Percentiles rank a stretch among this genome's conserved stretches.
Conservation (phyloP, 92 coral and sea anemone genomes). For the Palythoa grandis region DNA sequence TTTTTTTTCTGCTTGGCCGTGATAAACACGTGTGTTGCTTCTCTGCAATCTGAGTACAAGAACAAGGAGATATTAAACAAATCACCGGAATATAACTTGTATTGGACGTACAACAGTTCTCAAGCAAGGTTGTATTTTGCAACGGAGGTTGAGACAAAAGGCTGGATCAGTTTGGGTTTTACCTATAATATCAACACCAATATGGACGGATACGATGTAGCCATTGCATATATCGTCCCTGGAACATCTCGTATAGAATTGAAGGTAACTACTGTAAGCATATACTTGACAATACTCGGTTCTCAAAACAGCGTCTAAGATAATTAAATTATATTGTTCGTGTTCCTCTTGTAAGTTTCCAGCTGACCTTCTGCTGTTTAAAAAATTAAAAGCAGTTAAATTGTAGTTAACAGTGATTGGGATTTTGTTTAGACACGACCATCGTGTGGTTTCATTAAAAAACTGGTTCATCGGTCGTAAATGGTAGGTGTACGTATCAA, state of each 20-base stretch:
- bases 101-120: slow-evolving; percentile 28
- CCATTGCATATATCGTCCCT: slow-evolving; percentile 14
- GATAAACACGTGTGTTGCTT: neutral
- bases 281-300: neutral
- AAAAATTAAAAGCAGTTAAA: too few species aligned
- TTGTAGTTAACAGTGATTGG: too few species aligned
- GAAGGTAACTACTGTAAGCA: neutral
- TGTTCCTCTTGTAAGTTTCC: too few species aligned
- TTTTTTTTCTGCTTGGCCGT: neutral
- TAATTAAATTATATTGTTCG: too few species aligned
- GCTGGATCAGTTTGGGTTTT: slow-evolving; percentile 27
- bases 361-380: too few species aligned
- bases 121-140: slow-evolving; percentile 21
- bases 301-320: too few species aligned
- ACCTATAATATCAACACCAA: slow-evolving; percentile 28
- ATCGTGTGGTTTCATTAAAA: too few species aligned
- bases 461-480: too few species aligned
- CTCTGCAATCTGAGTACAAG: slow-evolving; percentile 10
- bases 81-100: slow-evolving; percentile 1
- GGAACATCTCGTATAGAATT: neutral
- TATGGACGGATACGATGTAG: slow-evolving; percentile 36
- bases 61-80: neutral
- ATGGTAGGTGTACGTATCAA: too few species aligned
- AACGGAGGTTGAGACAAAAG: slow-evolving; percentile 23
- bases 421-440: too few species aligned